phyloP scores from a whole-genome alignment of 2,797 vertebrate species.

The Sarcoramphus papa region DNA sequence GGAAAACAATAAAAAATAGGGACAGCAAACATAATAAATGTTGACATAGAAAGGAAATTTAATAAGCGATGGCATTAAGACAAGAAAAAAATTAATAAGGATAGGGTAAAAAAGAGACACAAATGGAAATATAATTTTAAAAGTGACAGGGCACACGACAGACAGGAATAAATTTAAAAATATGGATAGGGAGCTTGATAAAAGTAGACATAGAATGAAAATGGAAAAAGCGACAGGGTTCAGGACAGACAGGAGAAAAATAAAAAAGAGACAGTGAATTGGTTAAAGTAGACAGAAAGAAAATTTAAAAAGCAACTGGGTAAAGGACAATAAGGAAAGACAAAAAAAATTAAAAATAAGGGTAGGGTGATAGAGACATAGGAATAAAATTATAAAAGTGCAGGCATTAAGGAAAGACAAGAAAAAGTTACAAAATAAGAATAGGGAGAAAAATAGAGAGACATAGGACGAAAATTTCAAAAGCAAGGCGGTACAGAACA shows the following conservation, averaged over 20 bases:
- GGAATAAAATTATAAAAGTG: too few relatives aligned
- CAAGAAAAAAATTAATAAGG: not conserved
- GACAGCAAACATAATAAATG: too few relatives aligned
- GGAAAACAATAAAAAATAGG: too few relatives aligned
- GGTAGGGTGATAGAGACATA: too few relatives aligned
- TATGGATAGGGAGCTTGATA: not conserved
- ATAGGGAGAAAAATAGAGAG: not conserved
- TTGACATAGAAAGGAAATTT: too few relatives aligned
- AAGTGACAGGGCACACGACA: not conserved
- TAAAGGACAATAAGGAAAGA: not conserved
- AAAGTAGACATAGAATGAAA: not conserved
- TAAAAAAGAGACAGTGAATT: not conserved
- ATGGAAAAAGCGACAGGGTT: not conserved
- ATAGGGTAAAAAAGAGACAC: not conserved
- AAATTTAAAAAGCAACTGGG: not conserved
- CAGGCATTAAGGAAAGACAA: not conserved
- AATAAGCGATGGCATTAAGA: not conserved
- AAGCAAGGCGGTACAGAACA: not conserved
- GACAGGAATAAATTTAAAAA: not conserved
- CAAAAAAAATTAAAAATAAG: too few relatives aligned
- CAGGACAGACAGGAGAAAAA: too few relatives aligned
- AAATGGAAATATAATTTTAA: not conserved
- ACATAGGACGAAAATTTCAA: not conserved
- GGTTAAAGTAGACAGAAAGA: not conserved
- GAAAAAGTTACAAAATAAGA: not conserved